These are phyloP conservation scores for Hoplostethus mediterraneus DNA, from an alignment of 2,797 vertebrate species.

Conservation along the genomic window DNA sequence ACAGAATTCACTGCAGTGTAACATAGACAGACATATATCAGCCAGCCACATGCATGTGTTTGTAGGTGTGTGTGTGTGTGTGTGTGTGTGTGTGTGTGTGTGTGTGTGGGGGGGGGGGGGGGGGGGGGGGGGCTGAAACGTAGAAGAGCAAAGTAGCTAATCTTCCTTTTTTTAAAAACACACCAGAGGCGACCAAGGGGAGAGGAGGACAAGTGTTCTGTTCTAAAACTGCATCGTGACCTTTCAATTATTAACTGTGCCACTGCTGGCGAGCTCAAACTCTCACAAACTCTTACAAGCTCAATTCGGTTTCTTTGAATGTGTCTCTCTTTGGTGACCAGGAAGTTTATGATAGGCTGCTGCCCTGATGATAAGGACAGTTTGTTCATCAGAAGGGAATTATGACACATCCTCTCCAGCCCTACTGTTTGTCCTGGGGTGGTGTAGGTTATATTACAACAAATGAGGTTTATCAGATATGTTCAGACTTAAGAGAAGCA, in stretches of 20 bases:
- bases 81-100: too few species aligned
- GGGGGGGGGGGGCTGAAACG: not conserved
- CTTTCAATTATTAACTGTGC: slow-evolving; percentile 63
- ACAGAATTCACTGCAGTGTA: not conserved
- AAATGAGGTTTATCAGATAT: not conserved
- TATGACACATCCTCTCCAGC: slow-evolving; percentile 34
- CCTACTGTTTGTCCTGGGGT: not conserved
- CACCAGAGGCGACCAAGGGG: not conserved
- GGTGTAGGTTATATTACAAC: not conserved
- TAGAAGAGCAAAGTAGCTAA: not conserved
- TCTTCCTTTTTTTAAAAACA: not conserved
- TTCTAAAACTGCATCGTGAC: slow-evolving; percentile 28
- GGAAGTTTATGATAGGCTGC: slow-evolving; percentile 10
- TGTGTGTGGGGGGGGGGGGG: too few species aligned
- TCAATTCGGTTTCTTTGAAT: not conserved
- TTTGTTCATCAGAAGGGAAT: slow-evolving; percentile 24
- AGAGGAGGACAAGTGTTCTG: slow-evolving; percentile 17
- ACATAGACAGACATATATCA: not conserved
- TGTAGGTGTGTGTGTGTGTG: too few species aligned
- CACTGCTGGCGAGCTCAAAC: not conserved
- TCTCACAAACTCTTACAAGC: not conserved
- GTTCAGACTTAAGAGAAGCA: not conserved
- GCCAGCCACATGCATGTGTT: not conserved
- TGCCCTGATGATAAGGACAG: slow-evolving; percentile 50
- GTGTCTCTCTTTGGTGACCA: slow-evolving; percentile 11